phyloP scores from a whole-genome alignment of 2,888 invertebrate genomes.

The Nudaria mundana region DNA sequence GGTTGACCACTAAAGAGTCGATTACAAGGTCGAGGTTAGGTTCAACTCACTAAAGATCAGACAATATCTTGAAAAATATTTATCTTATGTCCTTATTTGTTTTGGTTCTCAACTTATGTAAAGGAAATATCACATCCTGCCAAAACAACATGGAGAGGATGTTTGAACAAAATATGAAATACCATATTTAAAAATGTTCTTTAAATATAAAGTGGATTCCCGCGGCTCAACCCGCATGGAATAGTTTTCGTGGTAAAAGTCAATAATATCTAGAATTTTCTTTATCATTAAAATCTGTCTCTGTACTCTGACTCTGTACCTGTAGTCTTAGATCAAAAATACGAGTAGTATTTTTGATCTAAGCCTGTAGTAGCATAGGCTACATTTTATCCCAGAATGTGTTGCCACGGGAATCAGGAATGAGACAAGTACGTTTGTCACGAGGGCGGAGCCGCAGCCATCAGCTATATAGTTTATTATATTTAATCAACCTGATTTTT shows the following conservation, averaged over 20 bases:
- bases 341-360: no score
- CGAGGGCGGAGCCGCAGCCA: no score
- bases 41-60: conserved; percentile 14
- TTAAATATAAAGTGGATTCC: conserved; percentile 7
- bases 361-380: no score
- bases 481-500: no score
- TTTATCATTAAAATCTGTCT: no score
- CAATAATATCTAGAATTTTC: no score
- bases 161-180: conserved; percentile 59
- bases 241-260: no score
- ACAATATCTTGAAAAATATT: neutral
- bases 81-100: conserved; percentile 12
- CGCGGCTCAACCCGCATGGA: no score
- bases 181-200: conserved; percentile 23
- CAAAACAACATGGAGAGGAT: conserved; percentile 53
- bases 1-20: neutral
- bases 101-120: conserved; percentile 23
- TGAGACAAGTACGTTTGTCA: no score
- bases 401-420: no score
- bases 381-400: no score
- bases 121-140: conserved; percentile 59
- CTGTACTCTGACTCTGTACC: neutral
- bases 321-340: conserved; percentile 11
- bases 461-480: no score
- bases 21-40: conserved; percentile 37